Percentiles rank a stretch among this genome's conserved stretches.
Evolutionary conservation across 2,113 vertebrate genomes (phyloP).

Genomic region (Chionodraco myersi): DNA sequence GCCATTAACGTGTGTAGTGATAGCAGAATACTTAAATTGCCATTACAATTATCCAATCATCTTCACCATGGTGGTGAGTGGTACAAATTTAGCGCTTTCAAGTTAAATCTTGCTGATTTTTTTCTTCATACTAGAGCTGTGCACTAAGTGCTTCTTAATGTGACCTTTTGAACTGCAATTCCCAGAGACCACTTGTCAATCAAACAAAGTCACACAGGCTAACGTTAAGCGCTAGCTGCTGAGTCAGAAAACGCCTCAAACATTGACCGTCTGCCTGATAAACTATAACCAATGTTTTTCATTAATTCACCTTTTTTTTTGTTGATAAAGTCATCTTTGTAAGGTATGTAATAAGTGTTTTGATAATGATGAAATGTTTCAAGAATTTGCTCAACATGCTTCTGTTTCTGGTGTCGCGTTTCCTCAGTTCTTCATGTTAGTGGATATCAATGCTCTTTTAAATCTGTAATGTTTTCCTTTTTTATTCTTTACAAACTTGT

Average conservation of each 20-base stretch:
- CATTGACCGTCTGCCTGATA: background rate
- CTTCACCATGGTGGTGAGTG: background rate
- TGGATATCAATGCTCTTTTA: background rate
- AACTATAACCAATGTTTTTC: background rate
- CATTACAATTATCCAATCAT: background rate
- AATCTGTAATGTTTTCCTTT: background rate
- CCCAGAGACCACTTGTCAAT: background rate
- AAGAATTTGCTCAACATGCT: too few relatives aligned
- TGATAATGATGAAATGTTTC: too few relatives aligned
- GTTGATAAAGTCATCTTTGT: background rate
- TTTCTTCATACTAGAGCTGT: too few relatives aligned
- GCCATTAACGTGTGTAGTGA: background rate
- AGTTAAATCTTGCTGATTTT: too few relatives aligned
- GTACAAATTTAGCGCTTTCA: background rate
- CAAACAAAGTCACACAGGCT: background rate
- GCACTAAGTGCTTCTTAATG: background rate
- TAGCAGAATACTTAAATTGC: background rate
- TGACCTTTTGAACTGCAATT: conserved; percentile 8
- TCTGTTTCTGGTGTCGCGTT: too few relatives aligned
- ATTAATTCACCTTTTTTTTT: too few relatives aligned
- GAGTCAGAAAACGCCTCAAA: background rate
- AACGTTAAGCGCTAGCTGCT: background rate
- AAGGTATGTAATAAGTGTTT: background rate
- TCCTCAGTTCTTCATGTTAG: background rate
- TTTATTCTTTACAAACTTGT: background rate